Base-by-base conservation (phyloP, 2,113 vertebrate species). In the Vidua chalybeata region DNA sequence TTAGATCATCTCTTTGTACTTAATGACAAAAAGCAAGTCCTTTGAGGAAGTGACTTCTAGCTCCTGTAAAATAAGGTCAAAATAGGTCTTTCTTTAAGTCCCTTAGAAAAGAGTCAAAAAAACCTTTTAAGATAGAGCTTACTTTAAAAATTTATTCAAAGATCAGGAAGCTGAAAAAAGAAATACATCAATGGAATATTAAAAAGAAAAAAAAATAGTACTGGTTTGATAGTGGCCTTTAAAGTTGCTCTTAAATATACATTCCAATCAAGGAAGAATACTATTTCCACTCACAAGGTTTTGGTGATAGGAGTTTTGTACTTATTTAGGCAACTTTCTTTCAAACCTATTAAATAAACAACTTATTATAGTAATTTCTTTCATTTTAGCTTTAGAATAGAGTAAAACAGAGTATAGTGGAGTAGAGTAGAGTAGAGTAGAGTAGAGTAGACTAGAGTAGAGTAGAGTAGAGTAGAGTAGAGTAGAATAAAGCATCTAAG, bases 1-100 rank as follows among this genome's bases (percentile, higher is more conserved):
- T 86, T 89, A 78, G 79, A 83, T 79, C 59, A 68, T 76, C 68
- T 77, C 61, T 94, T 92, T 95, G 43, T 97, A 77, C 81, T 87
- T 95, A 94, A 93, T 90, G 84, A 84, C 90, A 96, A 90, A 94
- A 90, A 63, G 79, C 56, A 94, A 51, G 69, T 89, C 87, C 91
- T 96, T 85, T 69, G 68, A 80, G 81, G 10, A 97, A 96, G n/a
- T 18, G 52, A 73, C 46, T 90, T 97, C 49, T 84, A 89, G 58
- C 45, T 94, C 54, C n/a, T 49, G 7, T 26, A 89, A 95, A 87
- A 95, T 17, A 91, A 93, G 84, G 45, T 77, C 61, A 75, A 74
- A 79, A 49, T 12, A 62, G 26, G 18, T 59, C 8, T 75, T 62
- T 66, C 48, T 41, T 59, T 84, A 69, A 33, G 20, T 88, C 10